Evolutionary conservation across 2,888 invertebrate genomes (phyloP), one percentile per base, ranked within the genome.

Genomic region (Cremastinae sp.): DNA sequence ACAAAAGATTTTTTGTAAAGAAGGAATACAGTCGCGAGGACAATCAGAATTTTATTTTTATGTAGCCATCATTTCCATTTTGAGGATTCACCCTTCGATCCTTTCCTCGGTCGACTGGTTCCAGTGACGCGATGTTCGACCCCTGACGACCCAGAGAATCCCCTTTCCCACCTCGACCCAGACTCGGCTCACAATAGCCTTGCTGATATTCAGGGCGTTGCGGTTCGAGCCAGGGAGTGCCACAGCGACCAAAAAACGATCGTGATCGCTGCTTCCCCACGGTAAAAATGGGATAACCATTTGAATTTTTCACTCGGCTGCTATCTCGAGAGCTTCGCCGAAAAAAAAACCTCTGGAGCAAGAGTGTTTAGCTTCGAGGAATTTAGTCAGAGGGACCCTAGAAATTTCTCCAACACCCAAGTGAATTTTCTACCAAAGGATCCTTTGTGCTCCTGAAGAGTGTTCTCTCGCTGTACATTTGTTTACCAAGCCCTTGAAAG

Each of bases 91-190:
- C 61, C 49, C 53, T 62, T 59, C 65, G 43, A 59, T 47, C 22
- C 65, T 43, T 39, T 53, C 45, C 53, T 20, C 65, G 59, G 51
- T 66, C 53, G 12, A 59, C 53, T 72, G 58, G 58, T 58, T 51
- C 59, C 28, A 5, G 2, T 28, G 65, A 37, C 53, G 22, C 58
- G 51, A 58, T 59, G 65, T 53, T 66, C 65, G 59, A 51, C 0
- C 59, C 59, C 16, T 59, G 59, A 65, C 18, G 39, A 37, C 70
- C 53, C 39, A 5, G 5, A 28, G 28, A 2, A 41, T 35, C 39
- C 39, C 39, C 14, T 14, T 14, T 12, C 20, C 20, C 14, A 10
- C 41, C 39, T 39, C 39, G 39, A 51, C 49, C 12, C 64, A 20
- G 51, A 51, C 51, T 18, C 14, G 14, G 12, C 18, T 51, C 51